Conservation (phyloP, 2,797 vertebrate genomes). For the Diceros bicornis region DNA sequence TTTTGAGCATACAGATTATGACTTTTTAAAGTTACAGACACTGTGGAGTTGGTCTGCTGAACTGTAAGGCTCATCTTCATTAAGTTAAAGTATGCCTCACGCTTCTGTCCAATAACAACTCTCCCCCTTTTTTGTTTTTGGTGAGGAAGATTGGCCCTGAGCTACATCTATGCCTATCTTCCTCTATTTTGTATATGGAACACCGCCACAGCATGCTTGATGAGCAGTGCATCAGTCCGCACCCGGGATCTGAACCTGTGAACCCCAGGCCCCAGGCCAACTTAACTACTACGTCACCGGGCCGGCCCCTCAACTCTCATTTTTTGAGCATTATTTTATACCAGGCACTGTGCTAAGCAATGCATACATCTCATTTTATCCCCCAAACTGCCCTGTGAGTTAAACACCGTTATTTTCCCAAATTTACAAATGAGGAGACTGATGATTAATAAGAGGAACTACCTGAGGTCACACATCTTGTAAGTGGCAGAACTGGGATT, state of each 20-base stretch:
- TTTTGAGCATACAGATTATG: not conserved
- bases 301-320: not conserved
- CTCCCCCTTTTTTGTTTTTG: not conserved
- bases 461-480: not conserved
- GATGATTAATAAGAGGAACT: not conserved
- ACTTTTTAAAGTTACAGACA: not conserved
- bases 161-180: no score
- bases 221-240: no score
- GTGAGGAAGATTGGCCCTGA: no score
- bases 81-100: not conserved
- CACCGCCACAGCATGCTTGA: no score
- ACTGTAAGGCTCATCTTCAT: not conserved
- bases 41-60: not conserved
- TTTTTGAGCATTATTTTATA: not conserved
- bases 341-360: not conserved
- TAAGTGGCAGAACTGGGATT: not conserved
- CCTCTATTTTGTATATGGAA: no score
- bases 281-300: no score
- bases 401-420: not conserved
- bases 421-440: not conserved
- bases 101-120: not conserved
- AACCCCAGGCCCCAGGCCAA: no score
- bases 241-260: no score
- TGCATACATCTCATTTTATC: not conserved
- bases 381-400: not conserved